These are phyloP conservation scores for Corbicula japonica DNA, from an alignment of 2,888 invertebrate genomes.

Conservation along the genomic window DNA sequence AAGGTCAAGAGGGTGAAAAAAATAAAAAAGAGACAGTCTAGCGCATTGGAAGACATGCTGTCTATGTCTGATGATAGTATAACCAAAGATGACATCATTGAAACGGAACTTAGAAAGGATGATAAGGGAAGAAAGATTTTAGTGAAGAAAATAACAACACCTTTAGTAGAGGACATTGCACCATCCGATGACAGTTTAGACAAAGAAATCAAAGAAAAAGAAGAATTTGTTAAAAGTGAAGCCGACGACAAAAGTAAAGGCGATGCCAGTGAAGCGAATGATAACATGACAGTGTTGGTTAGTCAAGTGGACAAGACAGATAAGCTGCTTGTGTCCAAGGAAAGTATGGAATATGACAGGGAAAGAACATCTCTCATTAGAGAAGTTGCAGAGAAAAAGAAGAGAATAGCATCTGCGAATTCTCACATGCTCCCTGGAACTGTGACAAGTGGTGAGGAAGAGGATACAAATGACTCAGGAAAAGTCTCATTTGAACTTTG, in stretches of 20 bases:
- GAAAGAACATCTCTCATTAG: slow-evolving; percentile 46
- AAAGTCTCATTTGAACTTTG: neutral
- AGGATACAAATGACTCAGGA: neutral
- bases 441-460: neutral
- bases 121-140: slow-evolving; percentile 40
- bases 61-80: slow-evolving; percentile 60
- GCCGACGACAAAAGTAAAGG: slow-evolving; percentile 7
- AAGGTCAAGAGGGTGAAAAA: slow-evolving; percentile 31
- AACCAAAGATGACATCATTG: slow-evolving; percentile 47
- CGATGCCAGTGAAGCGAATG: slow-evolving; percentile 15
- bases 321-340: neutral
- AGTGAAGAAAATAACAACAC: slow-evolving; percentile 43
- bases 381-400: slow-evolving; percentile 47
- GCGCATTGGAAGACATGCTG: slow-evolving; percentile 51
- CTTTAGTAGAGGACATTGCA: slow-evolving; percentile 24
- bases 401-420: neutral
- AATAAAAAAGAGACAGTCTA: slow-evolving; percentile 42
- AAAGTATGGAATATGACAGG: slow-evolving; percentile 3
- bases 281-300: slow-evolving; percentile 15
- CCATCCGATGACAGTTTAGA: slow-evolving; percentile 53
- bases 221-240: slow-evolving; percentile 33
- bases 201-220: slow-evolving; percentile 44
- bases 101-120: slow-evolving; percentile 37
- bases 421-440: neutral
- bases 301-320: slow-evolving; percentile 28